Conservation (phyloP, 1,140 invertebrate species). For the Nautilus pompilius region DNA sequence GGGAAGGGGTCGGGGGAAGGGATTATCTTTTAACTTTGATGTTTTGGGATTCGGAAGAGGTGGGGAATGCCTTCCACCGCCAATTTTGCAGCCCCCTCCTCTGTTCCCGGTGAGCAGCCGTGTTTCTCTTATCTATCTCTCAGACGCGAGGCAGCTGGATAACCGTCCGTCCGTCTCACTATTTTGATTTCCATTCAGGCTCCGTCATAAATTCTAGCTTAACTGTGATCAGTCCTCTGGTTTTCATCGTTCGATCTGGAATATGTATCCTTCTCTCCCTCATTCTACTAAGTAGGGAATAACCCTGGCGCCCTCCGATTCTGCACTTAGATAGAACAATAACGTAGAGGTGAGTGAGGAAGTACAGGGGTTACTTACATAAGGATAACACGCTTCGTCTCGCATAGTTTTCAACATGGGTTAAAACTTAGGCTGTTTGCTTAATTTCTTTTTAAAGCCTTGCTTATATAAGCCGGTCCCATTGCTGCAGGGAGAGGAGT, state of each 20-base stretch:
- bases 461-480: slow-evolving; percentile 60
- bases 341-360: too few species aligned
- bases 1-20: slow-evolving; percentile 57
- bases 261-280: neutral
- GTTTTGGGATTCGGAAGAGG: slow-evolving; percentile 63
- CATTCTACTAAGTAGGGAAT: neutral
- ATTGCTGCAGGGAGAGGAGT: slow-evolving; percentile 52
- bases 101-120: slow-evolving; percentile 61
- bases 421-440: neutral
- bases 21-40: slow-evolving; percentile 65
- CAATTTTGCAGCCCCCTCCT: slow-evolving; percentile 66
- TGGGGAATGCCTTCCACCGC: slow-evolving; percentile 63
- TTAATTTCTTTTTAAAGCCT: slow-evolving; percentile 27
- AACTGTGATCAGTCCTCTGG: neutral
- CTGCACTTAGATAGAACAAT: neutral
- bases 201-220: neutral
- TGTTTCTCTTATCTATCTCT: neutral
- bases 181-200: neutral
- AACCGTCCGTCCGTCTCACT: neutral
- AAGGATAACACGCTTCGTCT: neutral
- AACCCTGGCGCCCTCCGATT: neutral
- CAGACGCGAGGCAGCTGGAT: too few species aligned
- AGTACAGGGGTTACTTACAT: too few species aligned
- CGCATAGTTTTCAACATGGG: neutral
- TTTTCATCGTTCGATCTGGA: neutral